Conservation (phyloP, 2,888 invertebrate species). For the Drosophila conformis region DNA sequence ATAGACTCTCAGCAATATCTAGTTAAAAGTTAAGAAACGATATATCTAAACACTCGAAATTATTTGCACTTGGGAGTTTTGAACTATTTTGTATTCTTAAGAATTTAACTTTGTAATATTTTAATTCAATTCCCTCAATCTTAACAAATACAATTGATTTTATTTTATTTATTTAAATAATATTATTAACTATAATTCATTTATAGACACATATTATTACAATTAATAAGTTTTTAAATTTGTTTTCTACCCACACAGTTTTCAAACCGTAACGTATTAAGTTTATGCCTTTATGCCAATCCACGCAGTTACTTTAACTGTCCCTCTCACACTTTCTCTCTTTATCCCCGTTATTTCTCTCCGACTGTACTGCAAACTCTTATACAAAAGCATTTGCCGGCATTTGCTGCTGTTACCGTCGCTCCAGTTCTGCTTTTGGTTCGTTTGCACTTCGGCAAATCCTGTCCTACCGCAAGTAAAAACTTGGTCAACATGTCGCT, state of each 20-base stretch:
- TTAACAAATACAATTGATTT: background rate
- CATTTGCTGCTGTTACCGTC: slow-evolving; percentile 41
- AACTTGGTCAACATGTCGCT: slow-evolving; percentile 59
- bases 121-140: background rate
- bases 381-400: slow-evolving; percentile 54
- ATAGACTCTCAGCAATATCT: background rate
- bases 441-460: slow-evolving; percentile 28
- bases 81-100: background rate
- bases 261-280: slow-evolving; percentile 14
- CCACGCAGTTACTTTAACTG: background rate
- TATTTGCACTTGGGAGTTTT: background rate
- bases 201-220: background rate
- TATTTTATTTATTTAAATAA: background rate
- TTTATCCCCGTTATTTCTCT: background rate
- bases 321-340: background rate
- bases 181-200: background rate
- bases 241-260: background rate
- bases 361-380: slow-evolving; percentile 13
- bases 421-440: slow-evolving; percentile 44
- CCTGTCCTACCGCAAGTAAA: slow-evolving; percentile 67
- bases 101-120: background rate
- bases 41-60: background rate
- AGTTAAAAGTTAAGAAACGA: background rate
- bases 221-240: too few relatives aligned
- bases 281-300: slow-evolving; percentile 36